Evolutionary conservation across 2,888 invertebrate genomes (phyloP), one percentile per base, ranked within the genome.

Genomic region (Galerucella calmariensis): DNA sequence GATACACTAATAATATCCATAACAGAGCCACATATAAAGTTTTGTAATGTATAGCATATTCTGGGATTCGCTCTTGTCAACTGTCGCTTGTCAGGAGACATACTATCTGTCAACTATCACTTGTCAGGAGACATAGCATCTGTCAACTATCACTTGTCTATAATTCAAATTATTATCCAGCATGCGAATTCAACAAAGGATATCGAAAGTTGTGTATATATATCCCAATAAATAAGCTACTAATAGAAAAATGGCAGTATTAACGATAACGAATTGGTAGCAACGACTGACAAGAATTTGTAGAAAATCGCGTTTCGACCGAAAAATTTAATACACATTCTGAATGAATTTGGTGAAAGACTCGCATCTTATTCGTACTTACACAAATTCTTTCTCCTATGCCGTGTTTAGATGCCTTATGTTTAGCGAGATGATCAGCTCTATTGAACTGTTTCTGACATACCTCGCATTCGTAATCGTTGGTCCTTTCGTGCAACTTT

Each of bases 361-460:
- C 66, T 44, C 44, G 46, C 16, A 46, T n/a, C 24, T 48, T 20
- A 63, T 12, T 12, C 16, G 12, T 62, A 78, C 74, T 77, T 68
- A 76, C 76, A 51, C 76, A 70, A 56, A 83, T 81, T 79, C 84
- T 84, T 12, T 86, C 86, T 44, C 86, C 85, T 79, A 84, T 81
- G 74, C 83, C 83, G 74, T 88, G 88, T 75, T 89, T 89, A 9
- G 85, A 83, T 10, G 87, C 86, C 74, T 88, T 88, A 79, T 90
- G 88, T 78, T 88, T 88, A 61, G 88, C 87, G 6, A 90, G 81
- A 78, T 90, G 90, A 79, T 90, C 90, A 9, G 86, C 85, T 61
- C 89, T 85, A 51, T 86, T 85, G 80, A 90, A 91, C 5, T 88
- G 86, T 74, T 88, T 88, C 67, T 87, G 84, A 77, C 90, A 90